phyloP scores from a whole-genome alignment of 2,113 vertebrate species.

The Corydoras sp. region DNA sequence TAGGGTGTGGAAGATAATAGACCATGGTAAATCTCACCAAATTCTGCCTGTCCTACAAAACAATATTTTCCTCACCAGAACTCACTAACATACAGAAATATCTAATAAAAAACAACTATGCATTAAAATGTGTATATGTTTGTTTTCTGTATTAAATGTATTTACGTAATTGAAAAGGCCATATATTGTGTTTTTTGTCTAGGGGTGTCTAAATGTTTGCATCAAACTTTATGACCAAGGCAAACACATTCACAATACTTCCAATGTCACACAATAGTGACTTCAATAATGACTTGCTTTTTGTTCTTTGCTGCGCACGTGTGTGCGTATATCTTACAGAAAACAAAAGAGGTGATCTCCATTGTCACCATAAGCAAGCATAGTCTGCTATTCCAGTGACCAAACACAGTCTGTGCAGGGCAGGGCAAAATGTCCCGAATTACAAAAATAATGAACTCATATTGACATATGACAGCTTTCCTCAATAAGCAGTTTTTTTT shows the following conservation, averaged over 20 bases:
- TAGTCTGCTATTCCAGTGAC: slow-evolving; percentile 30
- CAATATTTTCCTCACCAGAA: no score
- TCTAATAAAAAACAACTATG: no score
- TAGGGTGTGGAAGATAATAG: background rate
- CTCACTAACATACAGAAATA: no score
- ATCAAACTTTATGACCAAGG: slow-evolving; percentile 12
- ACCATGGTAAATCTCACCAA: background rate
- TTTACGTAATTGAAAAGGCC: no score
- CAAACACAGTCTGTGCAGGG: background rate
- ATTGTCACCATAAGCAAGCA: slow-evolving; percentile 32
- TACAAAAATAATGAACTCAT: no score
- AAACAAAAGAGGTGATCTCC: slow-evolving; percentile 38
- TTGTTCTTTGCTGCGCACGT: slow-evolving; percentile 3
- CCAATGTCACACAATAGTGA: background rate
- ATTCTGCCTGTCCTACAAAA: background rate
- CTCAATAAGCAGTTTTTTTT: no score
- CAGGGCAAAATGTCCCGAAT: no score
- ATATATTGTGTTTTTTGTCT: background rate
- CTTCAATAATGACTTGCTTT: slow-evolving; percentile 23
- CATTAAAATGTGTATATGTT: no score
- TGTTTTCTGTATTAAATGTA: no score
- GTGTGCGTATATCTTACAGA: slow-evolving; percentile 7
- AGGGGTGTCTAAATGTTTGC: slow-evolving; percentile 6
- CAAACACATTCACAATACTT: slow-evolving; percentile 1
- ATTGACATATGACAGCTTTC: no score